A percentile compares a stretch with the other conserved stretches of the same genome.
Evolutionary conservation across 2,113 vertebrate genomes (phyloP).

Genomic region (Daboia siamensis): DNA sequence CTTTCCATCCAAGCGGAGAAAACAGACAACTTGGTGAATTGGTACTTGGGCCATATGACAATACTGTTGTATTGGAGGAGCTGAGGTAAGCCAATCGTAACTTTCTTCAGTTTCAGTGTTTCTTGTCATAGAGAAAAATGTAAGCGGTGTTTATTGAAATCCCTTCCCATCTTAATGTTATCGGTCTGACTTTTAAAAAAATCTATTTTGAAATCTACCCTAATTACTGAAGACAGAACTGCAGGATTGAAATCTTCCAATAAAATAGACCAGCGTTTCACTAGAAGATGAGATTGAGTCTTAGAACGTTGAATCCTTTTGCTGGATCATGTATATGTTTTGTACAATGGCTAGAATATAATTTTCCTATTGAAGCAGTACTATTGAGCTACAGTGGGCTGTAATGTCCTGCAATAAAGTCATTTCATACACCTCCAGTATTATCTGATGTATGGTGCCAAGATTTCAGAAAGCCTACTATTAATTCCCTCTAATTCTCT

Average conservation of each 20-base stretch:
- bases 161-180: background rate
- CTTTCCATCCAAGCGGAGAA: conserved; percentile 82
- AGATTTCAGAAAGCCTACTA: background rate
- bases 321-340: background rate
- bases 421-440: background rate
- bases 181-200: too few species aligned
- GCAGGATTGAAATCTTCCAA: background rate
- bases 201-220: background rate
- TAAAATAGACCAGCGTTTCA: background rate
- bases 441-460: background rate
- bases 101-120: background rate
- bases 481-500: background rate
- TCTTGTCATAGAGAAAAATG: background rate
- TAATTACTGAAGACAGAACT: background rate
- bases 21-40: conserved; percentile 80
- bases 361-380: background rate
- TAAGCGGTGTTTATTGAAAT: background rate
- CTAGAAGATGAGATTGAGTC: background rate
- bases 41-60: conserved; percentile 89
- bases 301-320: background rate
- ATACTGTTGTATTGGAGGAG: conserved; percentile 93
- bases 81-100: conserved; percentile 78
- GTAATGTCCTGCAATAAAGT: background rate
- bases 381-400: background rate
- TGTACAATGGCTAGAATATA: background rate